phyloP scores from a whole-genome alignment of 2,888 invertebrate genomes.

The Shargacucullia verbasci region DNA sequence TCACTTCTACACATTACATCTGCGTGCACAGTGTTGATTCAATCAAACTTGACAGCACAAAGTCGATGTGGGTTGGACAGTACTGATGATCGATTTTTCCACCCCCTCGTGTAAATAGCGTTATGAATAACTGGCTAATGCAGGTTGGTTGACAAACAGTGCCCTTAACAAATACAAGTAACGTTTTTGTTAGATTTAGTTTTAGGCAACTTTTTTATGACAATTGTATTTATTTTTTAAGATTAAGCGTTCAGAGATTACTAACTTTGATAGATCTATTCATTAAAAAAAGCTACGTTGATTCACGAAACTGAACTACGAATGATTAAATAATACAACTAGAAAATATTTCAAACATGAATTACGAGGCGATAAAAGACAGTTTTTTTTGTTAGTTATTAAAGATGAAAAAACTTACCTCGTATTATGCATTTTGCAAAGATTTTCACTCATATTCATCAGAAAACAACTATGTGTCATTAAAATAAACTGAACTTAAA shows the following conservation, averaged over 20 bases:
- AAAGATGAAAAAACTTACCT: no score
- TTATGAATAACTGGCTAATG: conserved; percentile 67
- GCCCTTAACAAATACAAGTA: conserved; percentile 41
- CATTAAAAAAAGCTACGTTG: no score
- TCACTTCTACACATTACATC: conserved; percentile 61
- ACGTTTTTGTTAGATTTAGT: no score
- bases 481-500: not conserved
- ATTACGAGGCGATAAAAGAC: no score
- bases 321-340: not conserved
- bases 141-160: conserved; percentile 59
- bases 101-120: conserved; percentile 61
- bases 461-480: not conserved
- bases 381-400: no score
- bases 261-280: no score
- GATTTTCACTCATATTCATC: not conserved
- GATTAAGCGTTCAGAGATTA: no score
- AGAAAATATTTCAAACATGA: no score
- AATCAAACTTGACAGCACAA: conserved; percentile 87
- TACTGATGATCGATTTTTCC: conserved; percentile 84
- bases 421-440: no score
- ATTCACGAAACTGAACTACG: not conserved
- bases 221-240: no score
- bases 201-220: no score
- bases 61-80: conserved; percentile 87
- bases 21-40: conserved; percentile 78